Percentiles rank a stretch among this genome's conserved stretches.
phyloP scores from a whole-genome alignment of 2,797 vertebrate species.

The Apodemus agrarius region DNA sequence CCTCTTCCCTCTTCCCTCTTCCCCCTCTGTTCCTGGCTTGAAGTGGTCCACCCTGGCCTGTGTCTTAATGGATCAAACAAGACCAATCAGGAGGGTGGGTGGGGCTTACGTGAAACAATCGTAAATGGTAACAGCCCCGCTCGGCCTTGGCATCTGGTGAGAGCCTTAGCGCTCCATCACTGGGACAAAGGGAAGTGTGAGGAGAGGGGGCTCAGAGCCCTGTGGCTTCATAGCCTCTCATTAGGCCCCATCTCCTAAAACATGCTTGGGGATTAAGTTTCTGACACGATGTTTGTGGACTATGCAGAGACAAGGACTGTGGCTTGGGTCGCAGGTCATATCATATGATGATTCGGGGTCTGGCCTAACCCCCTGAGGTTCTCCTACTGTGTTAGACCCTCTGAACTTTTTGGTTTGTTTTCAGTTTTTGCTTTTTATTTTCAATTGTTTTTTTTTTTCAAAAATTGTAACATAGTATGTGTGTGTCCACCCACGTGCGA shows the following conservation, averaged over 20 bases:
- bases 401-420: neutral
- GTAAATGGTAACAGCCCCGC: too few species aligned
- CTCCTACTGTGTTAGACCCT: neutral
- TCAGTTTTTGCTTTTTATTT: neutral
- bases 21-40: neutral
- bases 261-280: neutral
- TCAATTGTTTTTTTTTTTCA: neutral
- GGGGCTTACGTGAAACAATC: neutral
- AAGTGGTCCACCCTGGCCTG: neutral
- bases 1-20: neutral
- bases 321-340: neutral
- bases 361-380: fast-evolving
- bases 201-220: neutral
- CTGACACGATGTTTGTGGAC: neutral
- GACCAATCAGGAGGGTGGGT: neutral
- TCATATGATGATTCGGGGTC: fast-evolving
- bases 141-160: neutral
- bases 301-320: too few species aligned
- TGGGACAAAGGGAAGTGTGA: neutral
- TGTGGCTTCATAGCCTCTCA: neutral
- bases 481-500: neutral
- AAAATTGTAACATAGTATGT: neutral
- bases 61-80: neutral
- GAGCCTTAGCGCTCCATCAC: neutral
- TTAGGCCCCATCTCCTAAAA: neutral